Evolutionary conservation across 2,113 vertebrate genomes (phyloP).

Genomic region (Pseudorectes ferrugineus): DNA sequence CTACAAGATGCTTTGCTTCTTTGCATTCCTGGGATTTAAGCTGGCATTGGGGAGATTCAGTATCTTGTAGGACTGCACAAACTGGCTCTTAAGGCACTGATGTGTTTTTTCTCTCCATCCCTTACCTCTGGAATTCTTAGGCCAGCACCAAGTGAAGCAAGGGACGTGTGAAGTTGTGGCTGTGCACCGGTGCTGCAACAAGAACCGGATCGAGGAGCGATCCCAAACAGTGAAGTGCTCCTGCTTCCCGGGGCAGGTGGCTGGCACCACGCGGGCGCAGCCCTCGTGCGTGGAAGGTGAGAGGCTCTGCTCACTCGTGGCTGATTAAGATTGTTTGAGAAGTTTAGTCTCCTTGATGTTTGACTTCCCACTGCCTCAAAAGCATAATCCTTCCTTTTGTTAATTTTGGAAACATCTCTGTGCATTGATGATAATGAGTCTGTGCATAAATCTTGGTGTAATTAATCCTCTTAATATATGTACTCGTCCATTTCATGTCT

Average conservation of each 20-base stretch:
- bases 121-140: constrained; percentile 46
- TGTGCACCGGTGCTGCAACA: constrained; percentile 94
- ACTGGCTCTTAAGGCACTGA: background rate
- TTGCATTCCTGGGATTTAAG: background rate
- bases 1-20: background rate
- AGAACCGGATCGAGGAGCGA: constrained; percentile 94
- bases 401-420: constrained; percentile 37
- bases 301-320: background rate
- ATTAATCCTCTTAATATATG: constrained; percentile 70
- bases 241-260: constrained; percentile 94
- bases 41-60: fast-evolving
- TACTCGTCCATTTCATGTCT: background rate
- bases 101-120: background rate
- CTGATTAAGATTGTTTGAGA: background rate
- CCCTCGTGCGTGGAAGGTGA: constrained; percentile 98
- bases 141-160: constrained; percentile 90
- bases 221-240: constrained; percentile 97
- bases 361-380: background rate
- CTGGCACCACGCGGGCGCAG: constrained; percentile 88
- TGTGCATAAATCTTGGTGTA: constrained; percentile 58
- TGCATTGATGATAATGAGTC: constrained; percentile 34
- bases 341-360: background rate
- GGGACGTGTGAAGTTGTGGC: constrained; percentile 96
- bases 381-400: constrained; percentile 42
- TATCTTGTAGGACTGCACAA: background rate